Percentiles rank a stretch among this genome's conserved stretches.
These are phyloP conservation scores for Pseudococcus jackbeardsleyi DNA, from an alignment of 2,888 invertebrate genomes.

Conservation along the genomic window DNA sequence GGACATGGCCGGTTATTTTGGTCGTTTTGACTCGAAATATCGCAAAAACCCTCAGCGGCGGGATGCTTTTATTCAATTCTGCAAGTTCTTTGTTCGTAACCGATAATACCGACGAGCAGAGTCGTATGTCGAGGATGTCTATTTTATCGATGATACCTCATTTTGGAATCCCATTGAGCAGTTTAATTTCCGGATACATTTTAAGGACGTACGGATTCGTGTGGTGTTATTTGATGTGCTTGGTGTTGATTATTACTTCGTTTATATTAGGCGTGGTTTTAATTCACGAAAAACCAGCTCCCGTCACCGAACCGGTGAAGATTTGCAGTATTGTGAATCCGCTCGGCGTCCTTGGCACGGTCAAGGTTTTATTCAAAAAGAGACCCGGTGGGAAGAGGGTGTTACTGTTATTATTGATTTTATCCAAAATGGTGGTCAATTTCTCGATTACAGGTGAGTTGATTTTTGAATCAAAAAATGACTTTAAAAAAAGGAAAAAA, in stretches of 20 bases:
- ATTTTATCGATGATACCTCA: background rate
- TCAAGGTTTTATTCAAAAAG: slow-evolving; percentile 32
- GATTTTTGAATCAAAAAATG: background rate
- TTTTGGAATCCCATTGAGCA: slow-evolving; percentile 15
- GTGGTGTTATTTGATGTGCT: slow-evolving; percentile 22
- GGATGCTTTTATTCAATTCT: background rate
- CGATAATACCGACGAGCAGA: background rate
- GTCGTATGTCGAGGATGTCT: slow-evolving; percentile 6
- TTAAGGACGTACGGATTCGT: slow-evolving; percentile 43
- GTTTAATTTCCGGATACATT: background rate
- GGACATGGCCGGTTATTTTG: slow-evolving; percentile 66
- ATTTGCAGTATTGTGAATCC: background rate
- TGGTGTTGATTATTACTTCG: background rate
- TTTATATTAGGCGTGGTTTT: background rate
- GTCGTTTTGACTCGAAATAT: background rate
- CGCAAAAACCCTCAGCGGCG: background rate
- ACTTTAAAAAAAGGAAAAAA: background rate
- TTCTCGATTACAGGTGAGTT: slow-evolving; percentile 15
- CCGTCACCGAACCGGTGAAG: slow-evolving; percentile 8
- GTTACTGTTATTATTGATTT: background rate
- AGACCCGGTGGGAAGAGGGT: background rate
- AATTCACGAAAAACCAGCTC: background rate
- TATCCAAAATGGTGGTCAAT: background rate
- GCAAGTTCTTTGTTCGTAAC: background rate
- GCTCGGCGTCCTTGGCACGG: background rate